Conservation (phyloP, 30 jellyfish, hydroid and myxozoan species). For the Haliclystus octoradiatus region DNA sequence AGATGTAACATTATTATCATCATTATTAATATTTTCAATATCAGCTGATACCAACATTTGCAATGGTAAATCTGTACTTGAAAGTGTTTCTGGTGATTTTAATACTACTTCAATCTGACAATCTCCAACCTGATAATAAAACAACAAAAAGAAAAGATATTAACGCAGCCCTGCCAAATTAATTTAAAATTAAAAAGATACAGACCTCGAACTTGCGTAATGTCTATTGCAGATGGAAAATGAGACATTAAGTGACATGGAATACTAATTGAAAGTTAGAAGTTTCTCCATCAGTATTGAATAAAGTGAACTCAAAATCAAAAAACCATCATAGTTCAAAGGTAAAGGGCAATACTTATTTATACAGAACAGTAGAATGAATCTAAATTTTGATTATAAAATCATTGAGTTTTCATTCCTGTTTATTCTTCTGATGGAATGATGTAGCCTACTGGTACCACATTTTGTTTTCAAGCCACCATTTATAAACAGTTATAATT, state of each 20-base stretch:
- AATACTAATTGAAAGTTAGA: too few species aligned
- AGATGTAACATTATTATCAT: slow-evolving; percentile 8
- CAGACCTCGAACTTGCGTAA: too few species aligned
- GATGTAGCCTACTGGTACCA: too few species aligned
- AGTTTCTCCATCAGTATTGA: too few species aligned
- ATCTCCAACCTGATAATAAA: slow-evolving; percentile 31
- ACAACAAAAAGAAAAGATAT: neutral
- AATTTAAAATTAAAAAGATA: too few species aligned
- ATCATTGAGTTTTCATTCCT: neutral
- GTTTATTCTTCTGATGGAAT: neutral
- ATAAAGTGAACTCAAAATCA: too few species aligned
- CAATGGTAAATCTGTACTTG: slow-evolving; percentile 38
- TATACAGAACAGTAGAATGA: too few species aligned
- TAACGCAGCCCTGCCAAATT: neutral
- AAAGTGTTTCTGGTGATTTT: slow-evolving; percentile 40
- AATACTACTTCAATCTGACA: slow-evolving; percentile 32
- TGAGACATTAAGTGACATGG: too few species aligned
- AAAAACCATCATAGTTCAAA: too few species aligned
- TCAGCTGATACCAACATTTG: slow-evolving; percentile 38
- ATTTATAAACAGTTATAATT: neutral
- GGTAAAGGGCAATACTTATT: too few species aligned
- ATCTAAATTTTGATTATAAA: too few species aligned
- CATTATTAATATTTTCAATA: slow-evolving; percentile 5
- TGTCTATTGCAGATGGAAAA: too few species aligned
- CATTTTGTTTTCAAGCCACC: neutral